Base-by-base conservation (phyloP, 2,888 invertebrate species). In the Sympetrum striolatum region DNA sequence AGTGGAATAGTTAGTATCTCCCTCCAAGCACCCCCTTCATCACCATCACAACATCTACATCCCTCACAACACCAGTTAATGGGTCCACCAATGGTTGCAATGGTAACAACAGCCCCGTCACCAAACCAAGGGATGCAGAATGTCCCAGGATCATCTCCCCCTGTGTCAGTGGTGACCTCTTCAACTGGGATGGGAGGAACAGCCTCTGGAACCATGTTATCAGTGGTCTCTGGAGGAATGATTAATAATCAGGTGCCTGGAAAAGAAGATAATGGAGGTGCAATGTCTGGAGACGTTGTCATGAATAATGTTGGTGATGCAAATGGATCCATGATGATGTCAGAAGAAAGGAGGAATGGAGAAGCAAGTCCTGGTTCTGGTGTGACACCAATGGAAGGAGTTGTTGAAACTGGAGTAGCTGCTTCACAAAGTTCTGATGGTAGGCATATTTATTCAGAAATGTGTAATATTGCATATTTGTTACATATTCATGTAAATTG, bases 111-210 rank as follows among this genome's bases (percentile, higher is more conserved):
- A 58, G 86, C 86, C 2, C 60, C 86, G 4, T 86, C 86, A n/a
- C 86, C 86, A 2, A 86, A 86, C 37, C 86, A 86, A 64, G 64
- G 37, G 12, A 86, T 86, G 86, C 64, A 60, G 39, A 86, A 37
- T 86, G 64, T 86, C 18, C 60, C 60, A 12, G 86, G 86, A 12
- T 60, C 86, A 22, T n/a, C 37, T 58, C 86, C 86, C 14, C 86
- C 86, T 35, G 86, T 86, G n/a, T 86, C 86, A 14, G 86, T 86
- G 60, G 86, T 86, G 37, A 86, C 86, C 22, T 86, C 86, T 12
- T 86, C 86, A 1, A 86, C 86, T 60, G 60, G 37, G n/a, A 86
- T 86, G 86, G 86, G 60, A 14, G 37, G 22, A 22, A 12, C 58
- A 18, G 86, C 58, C n/a, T 39, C 60, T 22, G 86, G 86, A 53